Conservation (phyloP, 2,888 invertebrate genomes). For the Branchellion lobata region DNA sequence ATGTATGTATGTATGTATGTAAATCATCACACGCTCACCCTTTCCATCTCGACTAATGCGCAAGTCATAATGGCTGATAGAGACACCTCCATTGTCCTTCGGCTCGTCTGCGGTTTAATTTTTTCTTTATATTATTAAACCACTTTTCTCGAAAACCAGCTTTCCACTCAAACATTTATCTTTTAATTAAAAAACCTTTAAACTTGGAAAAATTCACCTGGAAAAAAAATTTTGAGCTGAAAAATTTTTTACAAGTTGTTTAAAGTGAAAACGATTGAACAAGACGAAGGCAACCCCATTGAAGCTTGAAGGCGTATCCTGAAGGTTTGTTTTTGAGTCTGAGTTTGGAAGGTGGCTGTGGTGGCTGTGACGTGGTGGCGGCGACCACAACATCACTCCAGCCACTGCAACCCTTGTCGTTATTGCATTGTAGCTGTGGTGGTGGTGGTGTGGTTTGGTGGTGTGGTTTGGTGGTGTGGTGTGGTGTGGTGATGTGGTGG, state of each 20-base stretch:
- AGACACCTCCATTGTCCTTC: constrained; percentile 75
- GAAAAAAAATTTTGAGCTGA: too few species aligned
- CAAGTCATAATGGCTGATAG: constrained; percentile 76
- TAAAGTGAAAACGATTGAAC: too few species aligned
- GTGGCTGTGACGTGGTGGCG: constrained; percentile 77
- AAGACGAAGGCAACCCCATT: constrained; percentile 76
- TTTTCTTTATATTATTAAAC: too few species aligned
- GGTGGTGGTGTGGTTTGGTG: neutral
- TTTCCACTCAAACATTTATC: too few species aligned
- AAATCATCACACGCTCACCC: too few species aligned
- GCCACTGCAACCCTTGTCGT: constrained; percentile 78
- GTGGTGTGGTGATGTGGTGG: too few species aligned
- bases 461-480: neutral
- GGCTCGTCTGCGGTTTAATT: constrained; percentile 62
- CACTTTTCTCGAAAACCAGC: too few species aligned
- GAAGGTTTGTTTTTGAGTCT: constrained; percentile 78
- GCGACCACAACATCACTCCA: constrained; percentile 79
- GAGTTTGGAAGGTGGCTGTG: constrained; percentile 76
- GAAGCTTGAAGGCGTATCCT: constrained; percentile 76
- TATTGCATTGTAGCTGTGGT: constrained; percentile 74
- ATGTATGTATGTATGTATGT: too few species aligned
- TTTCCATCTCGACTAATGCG: constrained; percentile 62
- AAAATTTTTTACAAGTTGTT: too few species aligned
- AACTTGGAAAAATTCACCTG: too few species aligned
- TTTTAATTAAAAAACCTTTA: too few species aligned